Base-by-base conservation (phyloP, 2,113 vertebrate species). In the Thunnus maccoyii region DNA sequence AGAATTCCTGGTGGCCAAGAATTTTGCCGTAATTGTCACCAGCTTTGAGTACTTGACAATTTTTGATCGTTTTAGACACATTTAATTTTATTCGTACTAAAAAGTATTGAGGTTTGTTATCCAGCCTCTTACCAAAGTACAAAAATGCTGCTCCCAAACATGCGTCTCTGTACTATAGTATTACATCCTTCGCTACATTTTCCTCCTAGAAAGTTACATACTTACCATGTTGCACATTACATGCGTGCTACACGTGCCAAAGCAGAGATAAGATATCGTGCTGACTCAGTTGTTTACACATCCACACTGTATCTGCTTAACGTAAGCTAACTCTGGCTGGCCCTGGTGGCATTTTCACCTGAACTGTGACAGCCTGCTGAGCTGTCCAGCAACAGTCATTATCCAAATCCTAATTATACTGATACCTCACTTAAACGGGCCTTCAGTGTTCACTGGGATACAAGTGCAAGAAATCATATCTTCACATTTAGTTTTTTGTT, bases 331-430 rank as follows among this genome's bases (percentile, higher is more conserved):
- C 69, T 70, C 50, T 58, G 51, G 12, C 13, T 20, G 16, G 16
- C 60, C 36, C 13, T 4, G 50, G 56, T 17, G 36, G 13, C 11
- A 36, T 52, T 76, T 32, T 20, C 16, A 41, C 44, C 66, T 80
- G 25, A 56, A 61, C 32, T 20, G 47, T n/a, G 41, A 41, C 22
- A 5, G 5, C 56, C 56, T 16, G 68, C 54, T 47, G 67, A 70
- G 51, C 13, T 57, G 18, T 36, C 20, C 66, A 27, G 36, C 22
- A 15, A 17, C 61, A 30, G 16, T 22, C 46, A 66, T 65, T 46
- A 72, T 20, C 61, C 55, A 55, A 66, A 83, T 22, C 62, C 62
- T 58, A 61, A 72, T 78, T 72, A 83, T 36, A 55, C 68, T 0
- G 46, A 72, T 17, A 11, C 30, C 25, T 51, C 68, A 55, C 65